Evolutionary conservation across 2,888 invertebrate genomes (phyloP), one percentile per base, ranked within the genome.

Genomic region (Drosophila algonquin): DNA sequence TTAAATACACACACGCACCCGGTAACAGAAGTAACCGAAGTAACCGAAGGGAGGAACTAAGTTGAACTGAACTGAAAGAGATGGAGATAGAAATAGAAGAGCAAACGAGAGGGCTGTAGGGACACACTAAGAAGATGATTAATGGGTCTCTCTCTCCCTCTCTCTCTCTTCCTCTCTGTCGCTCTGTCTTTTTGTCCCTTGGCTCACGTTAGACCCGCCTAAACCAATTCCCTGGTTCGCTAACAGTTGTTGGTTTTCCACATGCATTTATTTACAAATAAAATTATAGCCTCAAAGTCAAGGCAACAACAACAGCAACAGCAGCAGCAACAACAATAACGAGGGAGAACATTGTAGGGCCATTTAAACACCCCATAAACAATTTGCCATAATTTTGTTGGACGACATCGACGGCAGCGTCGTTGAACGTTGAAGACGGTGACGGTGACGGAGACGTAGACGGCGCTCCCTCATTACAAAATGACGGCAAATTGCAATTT

Each of bases 401-500:
- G 79, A 80, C 79, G 71, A 65, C 69, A 60, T 54, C 63, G 18
- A 18, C 18, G 59, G 52, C 58, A 12, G 44, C 44, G 64, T 51
- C 24, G 72, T 48, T 46, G 53, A 7, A 40, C 40, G 6, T 32
- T 35, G 30, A 40, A 27, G 79, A 73, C 65, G 68, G 55, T 45
- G 51, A 50, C 68, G 68, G 57, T 45, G 51, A 50, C 54, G 63
- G 40, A 50, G 74, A 55, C 65, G 59, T 18, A 45, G 75, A 62
- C 76, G 81, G 86, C 87, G 83, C 83, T 83, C 85, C 81, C 87
- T 88, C 87, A 85, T 85, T 85, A 85, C 87, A 85, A 88, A 85
- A 85, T 85, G 88, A 88, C 88, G 85, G 85, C 85, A 85, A 85
- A 85, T 85, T 85, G 85, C 85, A 86, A 88, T 86, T 84, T 88